Evolutionary conservation across 2,797 vertebrate genomes (phyloP), one percentile per base, ranked within the genome.

Genomic region (Catharus ustulatus): DNA sequence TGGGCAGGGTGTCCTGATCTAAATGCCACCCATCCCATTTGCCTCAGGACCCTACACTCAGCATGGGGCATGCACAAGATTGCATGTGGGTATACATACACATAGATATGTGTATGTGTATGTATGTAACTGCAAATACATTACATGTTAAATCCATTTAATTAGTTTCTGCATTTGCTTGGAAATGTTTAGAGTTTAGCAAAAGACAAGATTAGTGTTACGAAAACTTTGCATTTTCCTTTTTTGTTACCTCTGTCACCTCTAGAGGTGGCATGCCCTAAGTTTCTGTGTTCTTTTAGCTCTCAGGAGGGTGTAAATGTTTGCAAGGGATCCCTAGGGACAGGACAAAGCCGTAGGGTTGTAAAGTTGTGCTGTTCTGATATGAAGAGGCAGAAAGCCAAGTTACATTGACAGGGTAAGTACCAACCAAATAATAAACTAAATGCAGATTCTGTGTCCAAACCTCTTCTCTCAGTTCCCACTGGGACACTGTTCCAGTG

Each of bases 361-460:
- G 79, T 66, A 40, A 91, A 94, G 43, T 51, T 87, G 46, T 71
- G 40, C 71, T 92, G 42, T 27, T 95, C 76, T 94, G 77, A 92
- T 95, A 85, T 90, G 75, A 84, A 80, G 62, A 94, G 94, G 93
- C 95, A 93, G 90, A 91, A 93, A 81, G 84, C 91, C 89, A 91
- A 85, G 38, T 78, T 54, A 57, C 64, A 85, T 51, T 89, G 86
- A 85, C 46, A 72, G 84, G 66, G 72, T 86, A 92, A 91, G 76
- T 92, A 87, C 86, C 15, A 4, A 57, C 52, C 72, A 96, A 88
- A 94, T 90, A 89, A 91, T 92, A 94, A 95, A 92, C 49, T 81
- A 79, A 84, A 93, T 85, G 84, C 59, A 94, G 59, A 77, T 83
- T 88, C 80, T 71, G 22, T 78, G 43, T 93, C 79, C 71, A 63